phyloP scores from a whole-genome alignment of 1,140 invertebrate genomes.

The Leptoteleia sp. region DNA sequence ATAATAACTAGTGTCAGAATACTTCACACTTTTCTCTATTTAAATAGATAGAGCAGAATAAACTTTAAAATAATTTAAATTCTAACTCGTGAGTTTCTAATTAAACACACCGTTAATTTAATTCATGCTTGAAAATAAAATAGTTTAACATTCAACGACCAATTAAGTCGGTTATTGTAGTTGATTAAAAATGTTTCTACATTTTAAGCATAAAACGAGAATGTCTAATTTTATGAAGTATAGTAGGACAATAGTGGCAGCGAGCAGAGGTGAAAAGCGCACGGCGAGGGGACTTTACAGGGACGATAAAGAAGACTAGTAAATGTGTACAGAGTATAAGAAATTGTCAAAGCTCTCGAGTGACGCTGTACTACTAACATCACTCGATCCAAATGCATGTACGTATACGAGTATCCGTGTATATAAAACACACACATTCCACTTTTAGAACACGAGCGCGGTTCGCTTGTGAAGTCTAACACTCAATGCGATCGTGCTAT shows the following conservation, averaged over 20 bases:
- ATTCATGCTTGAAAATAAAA: constrained; percentile 32
- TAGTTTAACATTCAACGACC: constrained; percentile 20
- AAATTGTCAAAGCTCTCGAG: constrained; percentile 72
- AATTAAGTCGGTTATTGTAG: constrained; percentile 27
- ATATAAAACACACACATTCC: not conserved
- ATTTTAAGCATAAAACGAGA: constrained; percentile 36
- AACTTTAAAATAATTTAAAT: constrained; percentile 20
- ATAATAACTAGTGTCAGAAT: too few relatives aligned
- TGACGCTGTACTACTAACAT: constrained; percentile 67
- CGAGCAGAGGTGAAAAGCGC: constrained; percentile 31
- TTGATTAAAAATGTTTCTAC: constrained; percentile 36
- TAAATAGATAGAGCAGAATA: constrained; percentile 2
- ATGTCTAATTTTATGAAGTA: constrained; percentile 43
- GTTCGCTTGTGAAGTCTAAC: constrained; percentile 25
- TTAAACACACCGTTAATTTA: constrained; percentile 25
- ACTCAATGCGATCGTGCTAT: constrained; percentile 17
- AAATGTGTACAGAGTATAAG: constrained; percentile 43
- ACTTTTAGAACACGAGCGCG: not conserved
- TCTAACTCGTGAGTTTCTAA: constrained; percentile 10
- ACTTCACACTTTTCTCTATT: constrained; percentile 4
- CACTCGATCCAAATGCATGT: constrained; percentile 32
- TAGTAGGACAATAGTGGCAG: constrained; percentile 21
- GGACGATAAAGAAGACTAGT: constrained; percentile 33
- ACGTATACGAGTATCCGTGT: constrained; percentile 3
- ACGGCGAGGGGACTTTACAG: constrained; percentile 16